phyloP scores from a whole-genome alignment of 2,888 invertebrate genomes.

The Cremastinae sp. region DNA sequence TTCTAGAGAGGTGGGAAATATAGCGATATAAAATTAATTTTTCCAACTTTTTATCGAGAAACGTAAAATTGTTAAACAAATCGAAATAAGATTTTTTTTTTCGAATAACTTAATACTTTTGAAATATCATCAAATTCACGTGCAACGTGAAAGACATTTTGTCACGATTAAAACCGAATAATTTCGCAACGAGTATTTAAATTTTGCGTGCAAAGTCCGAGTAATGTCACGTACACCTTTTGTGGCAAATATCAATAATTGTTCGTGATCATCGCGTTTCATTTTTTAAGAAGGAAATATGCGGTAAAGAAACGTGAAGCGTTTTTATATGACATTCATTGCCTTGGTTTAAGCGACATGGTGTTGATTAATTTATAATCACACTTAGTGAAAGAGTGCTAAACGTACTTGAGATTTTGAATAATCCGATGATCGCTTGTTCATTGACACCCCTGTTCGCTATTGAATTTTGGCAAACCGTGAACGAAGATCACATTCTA shows the following conservation, averaged over 20 bases:
- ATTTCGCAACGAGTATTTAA: conserved; percentile 27
- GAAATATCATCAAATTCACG: conserved; percentile 59
- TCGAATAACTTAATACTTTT: conserved; percentile 61
- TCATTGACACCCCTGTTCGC: conserved; percentile 19
- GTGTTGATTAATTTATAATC: conserved; percentile 47
- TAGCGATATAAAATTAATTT: conserved; percentile 48
- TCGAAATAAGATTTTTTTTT: conserved; percentile 65
- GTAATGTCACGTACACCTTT: conserved; percentile 12
- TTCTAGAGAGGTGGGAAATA: conserved; percentile 45
- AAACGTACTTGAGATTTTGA: conserved; percentile 27
- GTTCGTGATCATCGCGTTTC: neutral
- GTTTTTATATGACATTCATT: conserved; percentile 14
- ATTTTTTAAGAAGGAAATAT: conserved; percentile 20
- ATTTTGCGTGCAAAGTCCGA: conserved; percentile 24
- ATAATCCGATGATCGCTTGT: conserved; percentile 19
- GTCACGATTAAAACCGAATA: conserved; percentile 20
- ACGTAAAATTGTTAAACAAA: conserved; percentile 65
- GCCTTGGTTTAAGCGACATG: conserved; percentile 23
- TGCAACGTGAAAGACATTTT: conserved; percentile 19
- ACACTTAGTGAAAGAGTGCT: conserved; percentile 44
- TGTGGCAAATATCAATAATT: conserved; percentile 11
- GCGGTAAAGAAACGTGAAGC: conserved; percentile 26
- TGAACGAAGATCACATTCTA: conserved; percentile 1
- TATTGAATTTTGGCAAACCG: conserved; percentile 46
- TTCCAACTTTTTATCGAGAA: conserved; percentile 62